Evolutionary conservation across 1,140 invertebrate species (phyloP), one percentile per base, ranked within the genome.

Genomic region (Calliphora vicina): DNA sequence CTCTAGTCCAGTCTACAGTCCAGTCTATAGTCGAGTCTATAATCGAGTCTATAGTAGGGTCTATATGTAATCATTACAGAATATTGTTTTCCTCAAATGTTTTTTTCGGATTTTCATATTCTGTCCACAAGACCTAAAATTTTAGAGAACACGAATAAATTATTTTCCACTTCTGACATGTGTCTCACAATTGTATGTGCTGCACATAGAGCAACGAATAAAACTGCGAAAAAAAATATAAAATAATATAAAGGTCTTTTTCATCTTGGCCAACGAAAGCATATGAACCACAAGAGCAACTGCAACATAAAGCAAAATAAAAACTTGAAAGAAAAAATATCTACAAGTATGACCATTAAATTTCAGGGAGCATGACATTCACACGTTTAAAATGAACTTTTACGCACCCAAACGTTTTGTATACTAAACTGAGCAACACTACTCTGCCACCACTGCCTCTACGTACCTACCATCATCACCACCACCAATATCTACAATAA

Each of bases 331-430:
- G 1, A 78, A 43, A 43, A 43, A 20, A 20, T 29, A 78, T 43
- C 74, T 78, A 78, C 74, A 29, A 78, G 74, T 43, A 78, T 78
- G 74, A 78, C 74, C 74, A 78, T 78, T 78, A 78, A 78, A 78
- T 78, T 78, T 78, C 74, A 78, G 74, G 74, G 74, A 78, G 74
- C 74, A 78, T 78, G 74, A 78, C 74, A 78, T 78, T 78, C 74
- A 78, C 74, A 78, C 74, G 74, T 78, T 78, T 78, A 20, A 78
- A 78, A 78, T 78, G 74, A 78, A 78, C 74, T 78, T 78, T 78
- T 78, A 78, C 74, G 74, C 74, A 78, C 74, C 74, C 74, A 78
- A 78, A 78, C 23, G 74, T 43, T 78, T 76, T 76, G 73, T 76
- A 35, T 29, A 27, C 73, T 15, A 43, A 76, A 76, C n/a, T 43